Evolutionary conservation across 2,797 vertebrate genomes (phyloP), one percentile per base, ranked within the genome.

Genomic region (Notoglanidium macrostoma): DNA sequence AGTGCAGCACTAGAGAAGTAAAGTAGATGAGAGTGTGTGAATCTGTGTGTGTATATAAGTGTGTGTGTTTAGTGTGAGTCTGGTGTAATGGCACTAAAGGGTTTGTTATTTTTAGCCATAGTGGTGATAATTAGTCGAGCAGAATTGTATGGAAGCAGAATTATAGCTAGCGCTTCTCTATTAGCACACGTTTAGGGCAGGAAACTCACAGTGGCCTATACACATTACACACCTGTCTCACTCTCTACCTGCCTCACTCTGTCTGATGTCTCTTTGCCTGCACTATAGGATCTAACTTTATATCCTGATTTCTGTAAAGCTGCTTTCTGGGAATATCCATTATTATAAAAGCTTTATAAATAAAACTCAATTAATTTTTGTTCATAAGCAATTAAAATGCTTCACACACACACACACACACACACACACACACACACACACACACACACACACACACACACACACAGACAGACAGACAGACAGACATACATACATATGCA

Each of bases 401-500:
- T 54, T 12, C 59, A 61, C 21, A 23, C 59, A 23, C 59, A 61
- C 21, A 61, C 59, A 57, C 3, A 57, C 54, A 54, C 54, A 57
- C 2, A 59, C 57, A 1, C 5, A 59, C 55, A 57, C 55, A 57
- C 55, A 57, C 21, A 61, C 21, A 8, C 59, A 23, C 59, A 61
- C 21, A 26, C 59, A 2, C 17, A 19, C 55, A 57, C 54, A 55
- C 14, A 59, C 19, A 59, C 57, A 59, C 14, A 55, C 54, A 57
- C 54, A 55, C 21, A 59, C 21, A 23, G 3, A 8, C 21, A 46
- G 46, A 46, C 7, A 46, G 46, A 46, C 3, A 46, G 46, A 46
- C 46, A 49, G 46, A 49, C 40, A 49, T 44, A 46, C 84, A 87
- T 77, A 79, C 55, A 79, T n/a, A 85, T 65, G 55, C 79, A 86